Evolutionary conservation across 2,888 invertebrate species (phyloP).

Genomic region (Diaperis boleti): DNA sequence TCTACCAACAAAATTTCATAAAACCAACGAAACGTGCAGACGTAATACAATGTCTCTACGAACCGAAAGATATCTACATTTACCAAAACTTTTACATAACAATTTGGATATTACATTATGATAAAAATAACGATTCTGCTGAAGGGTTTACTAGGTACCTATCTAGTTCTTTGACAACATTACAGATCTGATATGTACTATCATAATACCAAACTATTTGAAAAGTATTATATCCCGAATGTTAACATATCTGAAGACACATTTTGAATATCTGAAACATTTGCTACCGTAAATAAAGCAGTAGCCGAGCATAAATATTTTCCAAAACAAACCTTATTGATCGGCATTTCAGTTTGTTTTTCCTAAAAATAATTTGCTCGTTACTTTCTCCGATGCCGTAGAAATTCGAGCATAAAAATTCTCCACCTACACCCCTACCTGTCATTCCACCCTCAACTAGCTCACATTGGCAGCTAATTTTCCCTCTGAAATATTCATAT

Average conservation of each 20-base stretch:
- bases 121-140: no score
- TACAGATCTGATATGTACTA: no score
- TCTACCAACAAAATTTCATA: no score
- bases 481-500: conserved; percentile 10
- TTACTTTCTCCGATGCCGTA: not conserved
- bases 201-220: no score
- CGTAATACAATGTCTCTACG: no score
- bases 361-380: not conserved
- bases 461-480: conserved; percentile 20
- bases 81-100: no score
- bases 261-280: not conserved
- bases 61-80: no score
- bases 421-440: not conserved
- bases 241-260: not conserved
- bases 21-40: no score
- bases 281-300: not conserved
- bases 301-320: not conserved
- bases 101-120: no score
- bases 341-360: not conserved
- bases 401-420: not conserved
- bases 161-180: no score
- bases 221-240: no score
- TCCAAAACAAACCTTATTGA: not conserved
- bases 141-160: no score
- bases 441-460: conserved; percentile 4